phyloP scores from a whole-genome alignment of 1,140 invertebrate genomes.

The Epicauta chinensis region DNA sequence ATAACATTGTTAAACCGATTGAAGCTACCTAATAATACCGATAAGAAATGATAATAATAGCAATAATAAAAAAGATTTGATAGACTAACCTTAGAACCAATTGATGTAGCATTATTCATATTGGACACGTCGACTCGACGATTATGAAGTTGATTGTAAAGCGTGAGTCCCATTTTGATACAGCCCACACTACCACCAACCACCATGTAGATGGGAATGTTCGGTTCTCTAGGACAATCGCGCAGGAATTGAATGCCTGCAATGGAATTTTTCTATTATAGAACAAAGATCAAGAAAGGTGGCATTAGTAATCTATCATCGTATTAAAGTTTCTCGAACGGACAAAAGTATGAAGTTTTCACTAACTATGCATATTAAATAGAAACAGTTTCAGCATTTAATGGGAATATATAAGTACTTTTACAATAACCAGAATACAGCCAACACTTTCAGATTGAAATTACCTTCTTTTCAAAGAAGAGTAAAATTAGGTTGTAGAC shows the following conservation, averaged over 20 bases:
- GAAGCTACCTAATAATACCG: conserved; percentile 9
- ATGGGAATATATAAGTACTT: too few relatives aligned
- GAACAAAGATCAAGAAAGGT: too few relatives aligned
- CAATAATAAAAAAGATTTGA: conserved; percentile 32
- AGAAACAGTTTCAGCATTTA: too few relatives aligned
- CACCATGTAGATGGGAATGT: conserved; percentile 77
- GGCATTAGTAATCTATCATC: too few relatives aligned
- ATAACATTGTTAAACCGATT: conserved; percentile 58
- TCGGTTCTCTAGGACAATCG: conserved; percentile 70
- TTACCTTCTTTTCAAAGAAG: too few relatives aligned
- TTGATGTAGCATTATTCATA: conserved; percentile 45
- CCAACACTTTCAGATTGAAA: too few relatives aligned
- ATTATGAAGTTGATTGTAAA: conserved; percentile 62
- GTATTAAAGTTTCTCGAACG: too few relatives aligned
- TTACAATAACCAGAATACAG: too few relatives aligned
- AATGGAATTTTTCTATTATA: conserved; percentile 18
- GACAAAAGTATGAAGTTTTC: too few relatives aligned
- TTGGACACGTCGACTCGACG: conserved; percentile 51
- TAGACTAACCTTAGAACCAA: conserved; percentile 36
- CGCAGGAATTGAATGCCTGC: conserved; percentile 71
- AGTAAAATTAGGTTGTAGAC: too few relatives aligned
- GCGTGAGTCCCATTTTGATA: conserved; percentile 60
- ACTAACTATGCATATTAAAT: too few relatives aligned
- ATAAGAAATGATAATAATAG: neutral
- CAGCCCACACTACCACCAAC: conserved; percentile 69